Evolutionary conservation across 2,113 vertebrate species (phyloP).

Genomic region (Madoqua kirkii): DNA sequence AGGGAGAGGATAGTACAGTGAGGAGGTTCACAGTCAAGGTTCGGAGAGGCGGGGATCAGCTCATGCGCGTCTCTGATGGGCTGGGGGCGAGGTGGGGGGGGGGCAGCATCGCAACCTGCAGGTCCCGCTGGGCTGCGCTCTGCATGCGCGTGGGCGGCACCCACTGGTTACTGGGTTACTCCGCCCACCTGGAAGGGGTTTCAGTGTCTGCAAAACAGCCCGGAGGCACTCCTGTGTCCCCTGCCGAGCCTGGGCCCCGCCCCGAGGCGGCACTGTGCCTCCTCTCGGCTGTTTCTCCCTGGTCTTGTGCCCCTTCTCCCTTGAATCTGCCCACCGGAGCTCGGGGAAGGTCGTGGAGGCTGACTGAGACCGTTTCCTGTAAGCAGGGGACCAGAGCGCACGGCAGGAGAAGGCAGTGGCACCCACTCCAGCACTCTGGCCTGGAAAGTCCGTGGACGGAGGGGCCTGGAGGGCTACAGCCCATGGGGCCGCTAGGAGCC

Average conservation of each 20-base stretch:
- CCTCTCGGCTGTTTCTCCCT: neutral
- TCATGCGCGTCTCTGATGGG: accelerated
- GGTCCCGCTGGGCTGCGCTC: accelerated
- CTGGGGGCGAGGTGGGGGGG: neutral
- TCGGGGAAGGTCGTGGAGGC: neutral
- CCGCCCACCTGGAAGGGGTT: neutral
- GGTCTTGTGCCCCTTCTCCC: neutral
- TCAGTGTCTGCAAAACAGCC: accelerated
- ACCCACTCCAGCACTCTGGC: accelerated
- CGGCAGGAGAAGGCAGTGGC: accelerated
- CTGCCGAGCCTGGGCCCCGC: accelerated
- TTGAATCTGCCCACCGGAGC: neutral
- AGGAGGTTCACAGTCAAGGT: accelerated
- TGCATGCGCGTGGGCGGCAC: accelerated
- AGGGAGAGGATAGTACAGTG: accelerated
- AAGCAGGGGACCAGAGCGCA: accelerated
- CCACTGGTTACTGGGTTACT: accelerated
- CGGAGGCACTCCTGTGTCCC: accelerated
- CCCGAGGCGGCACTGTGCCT: accelerated
- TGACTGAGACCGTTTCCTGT: accelerated
- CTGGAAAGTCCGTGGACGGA: too few relatives aligned
- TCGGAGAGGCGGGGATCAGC: accelerated
- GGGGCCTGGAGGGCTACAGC: too few relatives aligned
- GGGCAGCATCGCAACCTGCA: accelerated
- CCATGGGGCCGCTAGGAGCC: accelerated